Evolutionary conservation across 2,797 vertebrate genomes (phyloP), one percentile per base, ranked within the genome.

Genomic region (Anas capensis): DNA sequence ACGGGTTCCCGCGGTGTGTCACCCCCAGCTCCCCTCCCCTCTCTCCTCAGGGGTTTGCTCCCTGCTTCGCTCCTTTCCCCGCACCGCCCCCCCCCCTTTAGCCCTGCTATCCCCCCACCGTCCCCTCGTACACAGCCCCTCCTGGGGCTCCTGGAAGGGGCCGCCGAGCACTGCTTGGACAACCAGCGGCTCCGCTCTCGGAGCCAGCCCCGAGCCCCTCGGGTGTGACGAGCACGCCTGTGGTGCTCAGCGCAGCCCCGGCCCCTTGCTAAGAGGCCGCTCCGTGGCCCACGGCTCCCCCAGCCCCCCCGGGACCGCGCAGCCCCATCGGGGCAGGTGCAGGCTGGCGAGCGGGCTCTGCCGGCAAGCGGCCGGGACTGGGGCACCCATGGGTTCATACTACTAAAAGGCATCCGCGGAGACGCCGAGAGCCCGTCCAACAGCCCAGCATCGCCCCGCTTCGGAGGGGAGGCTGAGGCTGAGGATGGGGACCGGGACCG

Each of bases 161-260:
- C 89, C 96, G 83, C 72, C 79, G 95, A 93, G 92, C 96, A 85
- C 91, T 83, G 94, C 94, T 89, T 92, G 73, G 85, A 90, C 96
- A 96, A 96, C 93, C 96, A 95, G 31, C 31, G 84, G 93, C 70
- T 90, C 86, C 70, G 77, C 88, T 90, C 97, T 93, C 92, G 86
- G 95, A n/a, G n/a, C 54, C 8, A 14, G 87, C 88, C 87, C 90
- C 5, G 20, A 97, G 92, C 95, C 95, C 88, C 92, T 91, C 65
- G 83, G 83, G 86, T 94, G 93, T 94, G 97, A 96, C 57, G 92
- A 97, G 90, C 92, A 82, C 5, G 34, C 89, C 93, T 96, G 82
- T 26, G 23, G 77, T 76, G 95, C 95, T 92, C 94, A 82, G 92
- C 95, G 96, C 82, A 15, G 84, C 88, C 93, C 96, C 88, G 95